Conservation (phyloP, 1,140 invertebrate genomes). For the Temnothorax curvispinosus region DNA sequence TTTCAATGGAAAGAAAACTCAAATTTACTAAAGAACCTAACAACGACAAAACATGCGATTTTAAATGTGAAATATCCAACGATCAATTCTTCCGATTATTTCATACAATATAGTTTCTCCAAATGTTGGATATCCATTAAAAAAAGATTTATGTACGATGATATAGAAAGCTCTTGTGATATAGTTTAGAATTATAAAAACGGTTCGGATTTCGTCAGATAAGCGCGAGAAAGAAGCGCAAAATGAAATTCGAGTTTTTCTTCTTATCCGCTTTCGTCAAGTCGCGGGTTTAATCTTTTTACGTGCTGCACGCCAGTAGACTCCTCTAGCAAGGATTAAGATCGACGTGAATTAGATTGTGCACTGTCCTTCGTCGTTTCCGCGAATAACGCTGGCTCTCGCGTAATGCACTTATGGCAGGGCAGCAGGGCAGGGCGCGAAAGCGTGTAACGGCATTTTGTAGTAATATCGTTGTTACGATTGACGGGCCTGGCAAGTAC, state of each 20-base stretch:
- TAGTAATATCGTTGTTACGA: conserved; percentile 62
- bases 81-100: background rate
- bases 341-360: conserved; percentile 61
- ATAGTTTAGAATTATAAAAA: conserved; percentile 7
- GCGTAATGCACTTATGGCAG: conserved; percentile 51
- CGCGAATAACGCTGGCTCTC: conserved; percentile 51
- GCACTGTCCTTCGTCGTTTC: conserved; percentile 57
- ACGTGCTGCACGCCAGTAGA: conserved; percentile 43
- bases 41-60: background rate
- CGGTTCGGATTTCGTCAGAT: conserved; percentile 7
- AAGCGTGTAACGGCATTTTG: conserved; percentile 56
- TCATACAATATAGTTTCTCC: background rate
- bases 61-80: background rate
- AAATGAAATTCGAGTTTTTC: conserved; percentile 36
- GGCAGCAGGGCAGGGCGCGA: conserved; percentile 27
- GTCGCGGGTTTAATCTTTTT: conserved; percentile 58
- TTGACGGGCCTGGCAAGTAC: conserved; percentile 51
- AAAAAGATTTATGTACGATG: background rate
- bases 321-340: conserved; percentile 55
- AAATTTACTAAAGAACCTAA: background rate
- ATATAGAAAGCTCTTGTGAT: background rate
- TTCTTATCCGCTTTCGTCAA: conserved; percentile 54
- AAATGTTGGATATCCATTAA: background rate
- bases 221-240: conserved; percentile 28
- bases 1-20: background rate